A percentile compares a stretch with the other conserved stretches of the same genome.
These are phyloP conservation scores for Macquaria ambigua DNA, from an alignment of 2,113 vertebrate genomes.

Conservation along the genomic window DNA sequence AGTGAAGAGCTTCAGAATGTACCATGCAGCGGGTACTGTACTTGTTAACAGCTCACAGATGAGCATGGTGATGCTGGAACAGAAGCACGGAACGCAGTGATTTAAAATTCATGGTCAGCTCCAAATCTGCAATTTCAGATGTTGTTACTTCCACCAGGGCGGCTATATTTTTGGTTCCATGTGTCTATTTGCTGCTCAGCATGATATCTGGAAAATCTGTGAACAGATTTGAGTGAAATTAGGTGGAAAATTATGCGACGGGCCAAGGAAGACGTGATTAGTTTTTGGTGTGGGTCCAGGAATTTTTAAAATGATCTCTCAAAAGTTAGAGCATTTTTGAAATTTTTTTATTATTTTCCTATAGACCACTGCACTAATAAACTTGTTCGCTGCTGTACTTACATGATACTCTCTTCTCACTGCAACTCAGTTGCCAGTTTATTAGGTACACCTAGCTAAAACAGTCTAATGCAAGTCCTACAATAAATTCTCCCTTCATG, in stretches of 20 bases:
- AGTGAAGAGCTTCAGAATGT: not conserved
- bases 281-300: not conserved
- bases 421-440: too few relatives aligned
- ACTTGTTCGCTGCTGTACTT: not conserved
- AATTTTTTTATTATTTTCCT: not conserved
- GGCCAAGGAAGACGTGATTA: not conserved
- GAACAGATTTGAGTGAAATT: slow-evolving; percentile 15
- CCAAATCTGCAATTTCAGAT: not conserved
- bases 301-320: not conserved
- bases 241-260: not conserved
- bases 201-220: slow-evolving; percentile 2
- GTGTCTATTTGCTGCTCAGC: not conserved
- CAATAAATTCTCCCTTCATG: not conserved
- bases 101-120: not conserved
- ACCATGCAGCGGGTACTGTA: not conserved
- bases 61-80: not conserved
- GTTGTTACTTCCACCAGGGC: not conserved
- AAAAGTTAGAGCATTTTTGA: not conserved
- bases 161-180: not conserved
- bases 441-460: not conserved
- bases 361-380: not conserved
- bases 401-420: not conserved
- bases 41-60: not conserved
- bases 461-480: not conserved
- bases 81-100: not conserved